Base-by-base conservation (phyloP, 2,888 invertebrate genomes). In the Ophion ventricosus region DNA sequence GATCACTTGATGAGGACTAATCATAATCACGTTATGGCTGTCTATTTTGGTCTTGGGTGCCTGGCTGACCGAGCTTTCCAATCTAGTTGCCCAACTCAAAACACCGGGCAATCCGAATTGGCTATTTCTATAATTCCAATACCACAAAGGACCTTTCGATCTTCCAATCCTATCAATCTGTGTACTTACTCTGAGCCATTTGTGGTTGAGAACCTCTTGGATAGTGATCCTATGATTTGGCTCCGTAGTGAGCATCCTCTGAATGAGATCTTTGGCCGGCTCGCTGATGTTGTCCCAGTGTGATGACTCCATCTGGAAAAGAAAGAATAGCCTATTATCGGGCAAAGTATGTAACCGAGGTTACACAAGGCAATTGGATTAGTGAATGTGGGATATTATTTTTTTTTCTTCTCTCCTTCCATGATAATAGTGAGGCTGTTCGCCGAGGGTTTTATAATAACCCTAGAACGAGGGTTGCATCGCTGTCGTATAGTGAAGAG, bases 251-350 rank as follows among this genome's bases (percentile, higher is more conserved):
- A 99, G 95, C 98, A 99, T 98, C 92, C 97, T 96, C 92, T 97
- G 96, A 77, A 99, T 96, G 89, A 99, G 95, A 93, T 99, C 99
- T 94, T 99, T 99, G 79, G 98, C 99, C 84, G 97, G 96, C 88
- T 98, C 97, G 91, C 99, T 98, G 90, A 99, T 97, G 85, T 96
- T 96, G 90, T 98, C 97, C 99, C 99, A 99, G 87, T 97, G 96
- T 2, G 97, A 96, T 10, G 97, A 95, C 90, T 97, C 97, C 94
- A 98, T 96, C 98, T 98, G 94, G 23, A 94, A 56, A 77, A 63
- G 25, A 61, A 1, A 72, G 20, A 69, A 17, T 14, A 20, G n/a
- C 23, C 29, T 56, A 69, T 14, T 49, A 4, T 17, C 49, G 59
- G 56, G 5, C 29, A 59, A 20, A 59, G 10, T 1, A 0, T 49